Conservation (phyloP, 2,113 vertebrate genomes). For the Vulpes ferrilata region DNA sequence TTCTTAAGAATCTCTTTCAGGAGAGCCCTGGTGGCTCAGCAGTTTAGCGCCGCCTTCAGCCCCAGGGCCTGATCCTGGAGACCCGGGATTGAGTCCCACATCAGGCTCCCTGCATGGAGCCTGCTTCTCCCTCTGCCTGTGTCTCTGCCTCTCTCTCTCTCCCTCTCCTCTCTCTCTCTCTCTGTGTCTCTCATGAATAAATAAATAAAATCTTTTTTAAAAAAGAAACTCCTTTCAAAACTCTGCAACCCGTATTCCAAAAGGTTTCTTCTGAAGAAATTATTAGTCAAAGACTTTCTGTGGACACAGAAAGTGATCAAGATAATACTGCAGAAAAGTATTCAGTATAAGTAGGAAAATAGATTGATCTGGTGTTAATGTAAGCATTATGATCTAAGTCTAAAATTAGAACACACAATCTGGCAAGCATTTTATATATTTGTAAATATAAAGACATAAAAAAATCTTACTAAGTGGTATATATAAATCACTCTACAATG, state of each 20-base stretch:
- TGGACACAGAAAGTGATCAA: neutral
- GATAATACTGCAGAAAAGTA: neutral
- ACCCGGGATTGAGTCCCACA: no score
- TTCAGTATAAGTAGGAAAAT: neutral
- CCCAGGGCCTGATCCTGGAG: no score
- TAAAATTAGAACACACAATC: neutral
- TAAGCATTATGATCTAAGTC: neutral
- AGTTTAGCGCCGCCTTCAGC: no score
- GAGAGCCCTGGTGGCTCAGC: no score
- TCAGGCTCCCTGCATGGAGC: no score
- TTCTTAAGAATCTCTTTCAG: neutral
- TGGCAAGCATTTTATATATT: neutral
- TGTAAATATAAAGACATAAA: neutral
- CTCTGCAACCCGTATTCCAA: neutral
- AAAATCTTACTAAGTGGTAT: neutral
- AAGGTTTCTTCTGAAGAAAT: neutral
- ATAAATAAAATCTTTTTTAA: no score
- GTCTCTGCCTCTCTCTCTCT: no score
- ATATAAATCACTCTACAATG: neutral
- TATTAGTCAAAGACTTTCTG: neutral
- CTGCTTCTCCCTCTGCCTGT: no score
- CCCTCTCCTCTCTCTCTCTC: no score
- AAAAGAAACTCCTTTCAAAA: neutral
- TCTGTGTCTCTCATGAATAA: no score
- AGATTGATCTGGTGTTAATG: neutral